Conservation (phyloP, 2,797 vertebrate genomes). For the Anomalospiza imberbis region DNA sequence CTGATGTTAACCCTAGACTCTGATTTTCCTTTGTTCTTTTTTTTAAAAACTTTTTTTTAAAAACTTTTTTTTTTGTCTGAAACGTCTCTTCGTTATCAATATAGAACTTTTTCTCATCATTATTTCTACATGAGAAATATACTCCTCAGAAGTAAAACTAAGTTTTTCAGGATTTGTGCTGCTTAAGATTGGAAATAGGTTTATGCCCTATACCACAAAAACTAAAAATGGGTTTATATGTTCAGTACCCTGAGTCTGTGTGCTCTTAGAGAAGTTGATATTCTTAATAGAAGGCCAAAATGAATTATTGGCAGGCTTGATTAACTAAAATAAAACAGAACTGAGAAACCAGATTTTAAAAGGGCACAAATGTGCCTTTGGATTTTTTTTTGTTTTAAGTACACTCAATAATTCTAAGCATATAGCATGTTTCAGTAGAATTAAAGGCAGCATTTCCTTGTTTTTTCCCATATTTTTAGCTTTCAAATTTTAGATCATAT, state of each 20-base stretch:
- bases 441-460: not conserved
- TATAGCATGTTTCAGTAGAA: not conserved
- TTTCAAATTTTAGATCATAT: not conserved
- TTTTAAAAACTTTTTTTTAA: not conserved
- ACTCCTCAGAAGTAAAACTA: not conserved
- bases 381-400: not conserved
- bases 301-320: not conserved
- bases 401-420: not conserved
- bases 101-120: not conserved
- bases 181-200: not conserved
- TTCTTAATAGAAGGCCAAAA: not conserved
- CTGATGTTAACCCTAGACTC: not conserved
- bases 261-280: not conserved
- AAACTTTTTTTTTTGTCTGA: not conserved
- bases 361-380: not conserved
- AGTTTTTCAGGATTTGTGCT: not conserved
- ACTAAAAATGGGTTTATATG: fast-evolving
- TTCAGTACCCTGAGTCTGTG: not conserved
- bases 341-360: not conserved
- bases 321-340: not conserved
- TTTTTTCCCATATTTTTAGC: not conserved
- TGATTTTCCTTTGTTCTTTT: not conserved
- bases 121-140: not conserved
- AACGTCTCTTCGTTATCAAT: not conserved
- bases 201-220: not conserved